These are phyloP conservation scores for Macropus fuliginosus DNA, from an alignment of 2,797 vertebrate species.

Conservation along the genomic window DNA sequence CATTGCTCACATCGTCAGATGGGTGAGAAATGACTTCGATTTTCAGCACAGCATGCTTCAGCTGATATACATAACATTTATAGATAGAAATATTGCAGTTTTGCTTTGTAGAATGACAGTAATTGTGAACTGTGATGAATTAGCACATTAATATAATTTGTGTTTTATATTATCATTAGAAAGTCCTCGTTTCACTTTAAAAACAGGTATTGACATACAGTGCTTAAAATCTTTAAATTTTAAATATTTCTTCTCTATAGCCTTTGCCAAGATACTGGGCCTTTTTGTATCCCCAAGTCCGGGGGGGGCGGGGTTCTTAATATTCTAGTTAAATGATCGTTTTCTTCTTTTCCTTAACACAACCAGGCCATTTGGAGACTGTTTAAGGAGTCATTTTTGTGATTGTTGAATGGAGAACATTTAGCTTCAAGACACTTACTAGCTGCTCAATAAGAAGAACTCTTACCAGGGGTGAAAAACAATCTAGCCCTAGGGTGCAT, in stretches of 20 bases:
- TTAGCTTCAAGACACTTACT: constrained; percentile 61
- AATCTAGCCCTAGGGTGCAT: constrained; percentile 61
- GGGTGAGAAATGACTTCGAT: not conserved
- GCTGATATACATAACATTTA: not conserved
- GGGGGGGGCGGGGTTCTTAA: constrained; percentile 34
- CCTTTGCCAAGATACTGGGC: not conserved
- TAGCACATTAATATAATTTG: constrained; percentile 42
- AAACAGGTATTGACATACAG: not conserved
- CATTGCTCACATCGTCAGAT: not conserved
- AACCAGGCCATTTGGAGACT: constrained; percentile 52
- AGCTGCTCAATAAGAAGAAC: constrained; percentile 57
- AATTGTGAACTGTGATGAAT: constrained; percentile 24
- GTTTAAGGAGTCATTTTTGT: constrained; percentile 61
- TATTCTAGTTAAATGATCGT: constrained; percentile 55
- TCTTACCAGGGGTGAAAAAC: constrained; percentile 64
- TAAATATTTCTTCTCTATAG: constrained; percentile 17
- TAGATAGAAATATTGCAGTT: constrained; percentile 19
- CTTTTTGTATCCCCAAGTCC: constrained; percentile 14
- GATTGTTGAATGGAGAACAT: constrained; percentile 70
- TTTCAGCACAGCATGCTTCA: constrained; percentile 10
- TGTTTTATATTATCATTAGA: constrained; percentile 54
- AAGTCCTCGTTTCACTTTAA: not conserved
- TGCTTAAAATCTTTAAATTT: constrained; percentile 13
- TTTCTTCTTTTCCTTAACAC: constrained; percentile 63
- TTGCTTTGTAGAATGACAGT: constrained; percentile 28